A percentile compares a stretch with the other conserved stretches of the same genome.
Evolutionary conservation across 2,888 invertebrate species (phyloP).

Genomic region (Acleris laterana): DNA sequence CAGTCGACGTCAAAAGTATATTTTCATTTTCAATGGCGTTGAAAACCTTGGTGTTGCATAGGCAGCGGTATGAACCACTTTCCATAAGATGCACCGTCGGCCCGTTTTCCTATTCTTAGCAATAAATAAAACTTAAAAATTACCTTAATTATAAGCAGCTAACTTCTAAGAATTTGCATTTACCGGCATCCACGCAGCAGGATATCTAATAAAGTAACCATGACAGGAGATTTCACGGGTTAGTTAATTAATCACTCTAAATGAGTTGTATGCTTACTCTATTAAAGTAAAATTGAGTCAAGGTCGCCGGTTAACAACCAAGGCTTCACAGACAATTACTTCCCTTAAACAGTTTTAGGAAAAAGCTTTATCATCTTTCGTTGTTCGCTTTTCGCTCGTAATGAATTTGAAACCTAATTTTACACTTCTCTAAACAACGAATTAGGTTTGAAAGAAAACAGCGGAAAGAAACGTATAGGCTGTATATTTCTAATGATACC

Average conservation of each 20-base stretch:
- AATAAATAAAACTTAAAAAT: neutral
- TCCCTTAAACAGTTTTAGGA: conserved; percentile 5
- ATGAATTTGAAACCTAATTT: neutral
- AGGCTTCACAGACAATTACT: conserved; percentile 11
- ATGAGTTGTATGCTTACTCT: conserved; percentile 15
- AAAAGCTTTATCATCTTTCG: conserved; percentile 15
- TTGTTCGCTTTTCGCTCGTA: neutral
- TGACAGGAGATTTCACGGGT: conserved; percentile 24
- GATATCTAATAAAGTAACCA: conserved; percentile 20
- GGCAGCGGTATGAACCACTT: no score
- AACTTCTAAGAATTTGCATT: conserved; percentile 10
- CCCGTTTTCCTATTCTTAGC: no score
- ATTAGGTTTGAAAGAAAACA: neutral
- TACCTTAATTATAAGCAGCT: neutral
- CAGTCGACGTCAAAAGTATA: no score
- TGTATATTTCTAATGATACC: neutral
- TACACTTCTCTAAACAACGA: neutral
- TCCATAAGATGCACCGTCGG: no score
- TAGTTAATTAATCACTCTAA: conserved; percentile 29
- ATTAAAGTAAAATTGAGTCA: conserved; percentile 26
- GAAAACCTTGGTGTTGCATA: no score
- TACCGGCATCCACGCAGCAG: conserved; percentile 2
- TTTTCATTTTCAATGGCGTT: no score
- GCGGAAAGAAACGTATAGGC: neutral
- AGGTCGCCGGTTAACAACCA: conserved; percentile 25